Evolutionary conservation across 1,140 invertebrate species (phyloP), one percentile per base, ranked within the genome.

Genomic region (Drosophila virilis): DNA sequence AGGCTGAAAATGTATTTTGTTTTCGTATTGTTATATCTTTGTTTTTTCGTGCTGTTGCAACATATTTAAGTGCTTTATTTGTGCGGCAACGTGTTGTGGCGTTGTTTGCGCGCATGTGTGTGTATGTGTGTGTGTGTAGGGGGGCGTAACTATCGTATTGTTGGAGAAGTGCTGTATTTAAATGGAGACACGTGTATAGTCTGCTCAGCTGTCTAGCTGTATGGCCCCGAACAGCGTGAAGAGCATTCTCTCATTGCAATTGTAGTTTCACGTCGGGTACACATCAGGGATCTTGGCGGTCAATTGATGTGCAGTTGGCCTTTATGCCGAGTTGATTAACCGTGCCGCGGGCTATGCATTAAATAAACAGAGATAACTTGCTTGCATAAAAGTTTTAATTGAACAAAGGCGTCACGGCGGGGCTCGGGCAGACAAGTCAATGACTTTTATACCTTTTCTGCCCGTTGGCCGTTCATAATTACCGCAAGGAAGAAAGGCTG

Each of bases 381-480:
- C 67, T 78, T 46, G 48, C 59, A 76, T 70, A 82, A 86, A 86
- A 60, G 62, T 86, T 84, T 82, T 88, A 79, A 88, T 86, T 82
- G 79, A 88, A 88, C 82, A 74, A 74, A 88, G 66, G 43, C 61
- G 50, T 8, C 17, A 38, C 17, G 32, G 8, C 2, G 32, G 38
- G 43, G 12, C 35, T 13, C 8, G 62, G n/a, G 37, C 51, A 2
- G 51, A 13, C 37, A 51, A 82, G 82, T 88, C 83, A 86, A 71
- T 88, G 82, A 88, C 82, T 86, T 83, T 72, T 79, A 65, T 79
- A 70, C 67, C 71, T 88, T 83, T 79, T 73, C 55, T 77, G 70
- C 61, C 83, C 79, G 79, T 58, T 88, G 84, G 82, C 82, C 69
- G 82, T 86, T 86, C 82, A 86, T 86, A 86, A 86, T 86, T 86